Percentiles rank a stretch among this genome's conserved stretches.
Evolutionary conservation across 2,888 invertebrate species (phyloP).

Genomic region (Acrobasis suavella): DNA sequence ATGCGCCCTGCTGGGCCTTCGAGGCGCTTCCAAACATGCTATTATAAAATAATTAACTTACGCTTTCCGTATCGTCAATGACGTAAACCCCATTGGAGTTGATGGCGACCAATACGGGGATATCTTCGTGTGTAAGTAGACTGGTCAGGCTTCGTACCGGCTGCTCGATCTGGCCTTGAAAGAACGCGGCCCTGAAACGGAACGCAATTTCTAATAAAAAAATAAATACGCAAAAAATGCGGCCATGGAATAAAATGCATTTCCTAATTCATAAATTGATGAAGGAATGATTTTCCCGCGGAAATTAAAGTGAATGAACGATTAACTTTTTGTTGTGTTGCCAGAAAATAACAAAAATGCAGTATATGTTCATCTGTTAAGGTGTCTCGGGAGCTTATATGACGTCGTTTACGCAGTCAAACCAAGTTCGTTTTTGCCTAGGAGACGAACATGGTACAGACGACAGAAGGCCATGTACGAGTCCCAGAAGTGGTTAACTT

Average conservation of each 20-base stretch:
- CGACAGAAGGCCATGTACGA: too few species aligned
- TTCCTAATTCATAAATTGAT: neutral
- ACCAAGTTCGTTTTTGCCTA: too few species aligned
- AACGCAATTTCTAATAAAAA: neutral
- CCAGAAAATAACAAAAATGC: too few species aligned
- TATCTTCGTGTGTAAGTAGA: conserved; percentile 92
- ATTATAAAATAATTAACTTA: conserved; percentile 72
- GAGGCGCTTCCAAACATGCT: neutral
- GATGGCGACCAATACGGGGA: conserved; percentile 94
- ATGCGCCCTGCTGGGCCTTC: neutral
- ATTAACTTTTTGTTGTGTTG: too few species aligned
- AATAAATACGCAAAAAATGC: neutral
- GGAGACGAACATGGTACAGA: too few species aligned
- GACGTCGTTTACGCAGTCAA: too few species aligned
- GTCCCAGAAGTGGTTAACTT: neutral
- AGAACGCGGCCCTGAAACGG: conserved; percentile 91
- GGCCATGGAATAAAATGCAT: neutral
- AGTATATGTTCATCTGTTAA: too few species aligned
- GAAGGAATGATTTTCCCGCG: neutral
- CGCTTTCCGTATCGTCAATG: conserved; percentile 92
- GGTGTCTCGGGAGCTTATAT: too few species aligned
- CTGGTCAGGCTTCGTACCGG: conserved; percentile 93
- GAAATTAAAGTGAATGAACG: too few species aligned
- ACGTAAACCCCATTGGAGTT: conserved; percentile 93
- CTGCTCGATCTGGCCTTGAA: conserved; percentile 97